These are phyloP conservation scores for Meandrusa payeni DNA, from an alignment of 2,888 invertebrate genomes.

Conservation along the genomic window DNA sequence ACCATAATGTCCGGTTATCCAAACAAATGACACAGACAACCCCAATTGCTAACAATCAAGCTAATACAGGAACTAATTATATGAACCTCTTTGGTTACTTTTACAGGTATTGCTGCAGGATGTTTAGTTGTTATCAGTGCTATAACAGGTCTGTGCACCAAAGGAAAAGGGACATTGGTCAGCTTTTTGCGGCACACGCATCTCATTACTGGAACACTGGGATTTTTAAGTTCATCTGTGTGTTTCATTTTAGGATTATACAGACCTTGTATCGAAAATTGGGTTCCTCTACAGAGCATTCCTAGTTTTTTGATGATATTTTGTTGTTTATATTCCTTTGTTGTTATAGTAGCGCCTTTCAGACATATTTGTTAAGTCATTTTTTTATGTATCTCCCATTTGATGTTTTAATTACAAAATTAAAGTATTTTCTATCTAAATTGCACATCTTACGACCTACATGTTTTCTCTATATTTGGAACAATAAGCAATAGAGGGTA, in stretches of 20 bases:
- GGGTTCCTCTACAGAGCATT: conserved; percentile 36
- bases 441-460: too few relatives aligned
- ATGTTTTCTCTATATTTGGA: too few relatives aligned
- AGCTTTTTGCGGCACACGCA: conserved; percentile 28
- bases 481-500: too few relatives aligned
- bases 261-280: conserved; percentile 34
- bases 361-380: conserved; percentile 6
- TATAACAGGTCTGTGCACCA: conserved; percentile 29
- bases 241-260: conserved; percentile 43
- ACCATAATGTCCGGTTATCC: too few relatives aligned
- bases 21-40: too few relatives aligned
- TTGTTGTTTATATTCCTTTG: conserved; percentile 37
- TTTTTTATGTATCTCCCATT: too few relatives aligned
- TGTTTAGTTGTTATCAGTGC: conserved; percentile 25
- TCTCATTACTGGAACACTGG: conserved; percentile 30
- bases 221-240: conserved; percentile 35
- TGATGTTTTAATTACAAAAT: too few relatives aligned
- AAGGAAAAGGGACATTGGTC: conserved; percentile 13
- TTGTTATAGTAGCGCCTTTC: conserved; percentile 27
- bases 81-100: too few relatives aligned
- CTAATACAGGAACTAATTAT: too few relatives aligned
- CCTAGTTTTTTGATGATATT: conserved; percentile 34
- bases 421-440: too few relatives aligned
- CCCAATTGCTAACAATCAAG: too few relatives aligned
- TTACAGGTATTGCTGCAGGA: conserved; percentile 32